Conservation (phyloP, 2,888 invertebrate genomes). For the Toxonevra muliebris region DNA sequence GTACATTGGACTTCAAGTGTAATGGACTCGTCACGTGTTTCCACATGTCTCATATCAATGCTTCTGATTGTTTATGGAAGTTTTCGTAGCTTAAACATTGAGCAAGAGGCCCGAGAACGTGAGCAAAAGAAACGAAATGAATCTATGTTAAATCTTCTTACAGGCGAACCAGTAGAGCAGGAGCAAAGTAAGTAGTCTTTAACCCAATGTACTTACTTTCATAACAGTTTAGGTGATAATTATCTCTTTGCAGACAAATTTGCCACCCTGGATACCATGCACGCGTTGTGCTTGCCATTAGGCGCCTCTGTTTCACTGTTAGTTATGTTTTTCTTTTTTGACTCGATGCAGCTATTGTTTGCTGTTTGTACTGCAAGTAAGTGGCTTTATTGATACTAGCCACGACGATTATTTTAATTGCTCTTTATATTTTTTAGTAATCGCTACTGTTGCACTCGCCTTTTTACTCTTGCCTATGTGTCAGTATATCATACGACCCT, state of each 20-base stretch:
- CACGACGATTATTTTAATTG: too few relatives aligned
- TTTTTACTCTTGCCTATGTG: conserved; percentile 97
- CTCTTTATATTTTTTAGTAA: conserved; percentile 70
- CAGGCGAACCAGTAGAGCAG: conserved; percentile 63
- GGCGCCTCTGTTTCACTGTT: conserved; percentile 95
- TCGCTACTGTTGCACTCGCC: conserved; percentile 95
- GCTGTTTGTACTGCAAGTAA: conserved; percentile 97
- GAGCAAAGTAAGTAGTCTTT: conserved; percentile 66
- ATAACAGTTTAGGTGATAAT: not conserved
- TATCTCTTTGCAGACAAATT: conserved; percentile 69
- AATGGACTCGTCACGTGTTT: conserved; percentile 97
- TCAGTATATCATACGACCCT: conserved; percentile 90
- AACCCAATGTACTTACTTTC: not conserved
- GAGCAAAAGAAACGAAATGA: conserved; percentile 78
- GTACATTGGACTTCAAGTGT: conserved; percentile 92
- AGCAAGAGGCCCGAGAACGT: conserved; percentile 89
- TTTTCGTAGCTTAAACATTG: conserved; percentile 95
- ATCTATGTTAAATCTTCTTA: conserved; percentile 65
- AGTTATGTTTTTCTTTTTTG: conserved; percentile 99
- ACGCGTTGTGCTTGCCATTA: conserved; percentile 94
- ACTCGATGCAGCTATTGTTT: conserved; percentile 96
- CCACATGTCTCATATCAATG: conserved; percentile 97
- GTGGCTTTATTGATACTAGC: conserved; percentile 58
- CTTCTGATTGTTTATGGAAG: conserved; percentile 97
- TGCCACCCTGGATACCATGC: conserved; percentile 96